Percentiles rank a stretch among this genome's conserved stretches.
phyloP scores from a whole-genome alignment of 2,113 vertebrate genomes.

The Percopsis transmontana region DNA sequence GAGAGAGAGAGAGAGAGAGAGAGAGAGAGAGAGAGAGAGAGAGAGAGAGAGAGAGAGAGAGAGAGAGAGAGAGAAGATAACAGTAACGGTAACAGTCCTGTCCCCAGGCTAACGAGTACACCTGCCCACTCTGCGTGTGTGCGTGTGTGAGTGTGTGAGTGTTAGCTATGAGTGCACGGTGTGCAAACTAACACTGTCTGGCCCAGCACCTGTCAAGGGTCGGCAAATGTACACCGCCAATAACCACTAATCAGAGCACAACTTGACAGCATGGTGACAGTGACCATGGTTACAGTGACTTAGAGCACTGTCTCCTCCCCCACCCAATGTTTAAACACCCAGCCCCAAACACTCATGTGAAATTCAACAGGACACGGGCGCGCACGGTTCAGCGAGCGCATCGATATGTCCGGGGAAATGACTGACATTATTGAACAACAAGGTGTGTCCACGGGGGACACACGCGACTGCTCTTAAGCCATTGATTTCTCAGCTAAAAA shows the following conservation, averaged over 20 bases:
- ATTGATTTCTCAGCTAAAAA: conserved; percentile 71
- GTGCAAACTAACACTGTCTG: neutral
- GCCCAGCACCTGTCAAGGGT: conserved; percentile 36
- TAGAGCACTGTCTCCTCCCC: neutral
- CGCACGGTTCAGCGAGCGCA: conserved; percentile 27
- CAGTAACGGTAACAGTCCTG: conserved; percentile 24
- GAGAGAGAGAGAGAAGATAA: conserved; percentile 2
- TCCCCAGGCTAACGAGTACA: conserved; percentile 56
- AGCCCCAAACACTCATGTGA: conserved; percentile 31
- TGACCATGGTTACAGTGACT: neutral
- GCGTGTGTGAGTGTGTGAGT: conserved; percentile 13
- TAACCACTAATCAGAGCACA: conserved; percentile 9
- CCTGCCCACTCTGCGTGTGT: conserved; percentile 39
- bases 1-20: no score
- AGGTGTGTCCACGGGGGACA: conserved; percentile 59
- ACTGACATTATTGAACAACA: conserved; percentile 62
- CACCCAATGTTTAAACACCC: neutral
- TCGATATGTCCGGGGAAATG: conserved; percentile 66
- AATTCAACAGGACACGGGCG: conserved; percentile 58
- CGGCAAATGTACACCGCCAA: conserved; percentile 18
- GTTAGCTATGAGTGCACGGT: neutral
- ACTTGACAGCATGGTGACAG: conserved; percentile 1
- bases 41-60: neutral
- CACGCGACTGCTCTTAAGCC: conserved; percentile 60
- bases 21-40: no score